A percentile compares a stretch with the other conserved stretches of the same genome.
phyloP scores from a whole-genome alignment of 2,888 invertebrate species.

The Notodonta ziczac region DNA sequence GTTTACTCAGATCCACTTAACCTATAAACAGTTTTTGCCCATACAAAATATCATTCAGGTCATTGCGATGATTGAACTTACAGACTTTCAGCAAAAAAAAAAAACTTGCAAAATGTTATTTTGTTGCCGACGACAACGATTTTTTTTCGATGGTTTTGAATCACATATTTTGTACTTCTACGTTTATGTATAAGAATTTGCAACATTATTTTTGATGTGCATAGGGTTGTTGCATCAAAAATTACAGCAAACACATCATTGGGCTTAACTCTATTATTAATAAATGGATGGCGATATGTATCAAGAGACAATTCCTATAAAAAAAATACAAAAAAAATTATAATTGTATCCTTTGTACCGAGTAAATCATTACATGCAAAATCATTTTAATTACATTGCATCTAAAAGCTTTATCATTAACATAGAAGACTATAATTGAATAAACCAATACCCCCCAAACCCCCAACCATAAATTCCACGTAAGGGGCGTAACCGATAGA shows the following conservation, averaged over 20 bases:
- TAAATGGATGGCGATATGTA: background rate
- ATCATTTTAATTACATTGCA: background rate
- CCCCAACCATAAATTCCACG: conserved; percentile 64
- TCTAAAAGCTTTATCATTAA: conserved; percentile 22
- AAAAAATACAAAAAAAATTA: background rate
- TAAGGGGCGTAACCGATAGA: conserved; percentile 70
- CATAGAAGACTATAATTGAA: conserved; percentile 49
- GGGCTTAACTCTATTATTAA: background rate
- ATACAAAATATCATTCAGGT: too few relatives aligned
- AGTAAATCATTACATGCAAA: background rate
- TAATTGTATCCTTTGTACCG: background rate
- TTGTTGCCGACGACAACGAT: too few relatives aligned
- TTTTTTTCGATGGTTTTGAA: too few relatives aligned
- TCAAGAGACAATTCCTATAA: background rate
- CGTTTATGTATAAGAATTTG: too few relatives aligned
- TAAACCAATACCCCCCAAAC: conserved; percentile 58
- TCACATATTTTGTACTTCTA: too few relatives aligned
- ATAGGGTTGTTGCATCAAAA: too few relatives aligned
- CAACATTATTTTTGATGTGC: too few relatives aligned
- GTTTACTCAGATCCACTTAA: too few relatives aligned
- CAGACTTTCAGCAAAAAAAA: too few relatives aligned
- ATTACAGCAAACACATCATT: background rate
- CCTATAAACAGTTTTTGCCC: too few relatives aligned
- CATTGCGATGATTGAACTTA: too few relatives aligned
- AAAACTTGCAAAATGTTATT: too few relatives aligned